Conservation (phyloP, 1,140 invertebrate genomes). For the Orchestia grillus region DNA sequence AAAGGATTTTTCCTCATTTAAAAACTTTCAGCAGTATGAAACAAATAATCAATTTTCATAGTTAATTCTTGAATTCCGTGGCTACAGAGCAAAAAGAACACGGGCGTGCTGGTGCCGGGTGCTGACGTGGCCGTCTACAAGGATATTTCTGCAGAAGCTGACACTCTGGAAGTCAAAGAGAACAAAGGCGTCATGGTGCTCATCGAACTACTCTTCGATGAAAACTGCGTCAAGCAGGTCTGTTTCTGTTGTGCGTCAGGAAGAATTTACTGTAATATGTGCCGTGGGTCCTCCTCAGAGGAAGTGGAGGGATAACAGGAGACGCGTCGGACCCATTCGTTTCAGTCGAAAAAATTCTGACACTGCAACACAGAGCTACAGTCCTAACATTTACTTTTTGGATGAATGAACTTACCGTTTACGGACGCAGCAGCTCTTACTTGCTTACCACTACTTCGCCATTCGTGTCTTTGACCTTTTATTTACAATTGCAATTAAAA, state of each 20-base stretch:
- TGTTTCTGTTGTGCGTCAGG: constrained; percentile 65
- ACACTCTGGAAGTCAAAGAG: constrained; percentile 93
- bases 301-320: too few species aligned
- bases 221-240: constrained; percentile 85
- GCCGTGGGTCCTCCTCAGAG: too few species aligned
- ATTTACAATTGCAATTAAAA: too few species aligned
- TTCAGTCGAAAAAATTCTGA: too few species aligned
- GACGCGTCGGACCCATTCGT: too few species aligned
- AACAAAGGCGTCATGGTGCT: constrained; percentile 90
- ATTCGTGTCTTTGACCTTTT: too few species aligned
- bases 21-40: not conserved
- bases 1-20: not conserved
- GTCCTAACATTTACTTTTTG: too few species aligned
- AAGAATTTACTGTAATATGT: too few species aligned
- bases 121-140: constrained; percentile 76
- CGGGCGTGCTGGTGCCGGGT: constrained; percentile 70
- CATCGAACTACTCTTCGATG: constrained; percentile 92
- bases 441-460: too few species aligned
- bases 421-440: too few species aligned
- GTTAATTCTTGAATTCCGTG: not conserved
- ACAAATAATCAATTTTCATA: not conserved
- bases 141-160: constrained; percentile 92
- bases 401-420: too few species aligned
- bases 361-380: too few species aligned
- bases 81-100: constrained; percentile 71